Base-by-base conservation (phyloP, 2,888 invertebrate species). In the Coleophora deauratella region DNA sequence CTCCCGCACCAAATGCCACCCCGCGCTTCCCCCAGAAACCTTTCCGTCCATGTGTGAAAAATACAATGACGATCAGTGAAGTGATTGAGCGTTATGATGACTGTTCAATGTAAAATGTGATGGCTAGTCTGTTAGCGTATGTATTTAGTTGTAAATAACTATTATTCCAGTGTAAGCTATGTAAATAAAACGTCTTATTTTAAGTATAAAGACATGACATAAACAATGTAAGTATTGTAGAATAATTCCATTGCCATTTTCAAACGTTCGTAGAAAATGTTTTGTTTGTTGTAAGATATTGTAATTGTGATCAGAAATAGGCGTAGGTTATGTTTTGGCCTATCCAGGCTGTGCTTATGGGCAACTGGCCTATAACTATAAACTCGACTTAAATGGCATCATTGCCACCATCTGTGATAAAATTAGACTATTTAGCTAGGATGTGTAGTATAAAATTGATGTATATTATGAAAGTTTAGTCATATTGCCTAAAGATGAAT, bases 31-130 rank as follows among this genome's bases (percentile, higher is more conserved):
- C 86, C 90, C 35, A 87, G 92, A 55, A 91, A 91, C 40, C 91
- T 93, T 65, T 93, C 93, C 73, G 93, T 93, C 72, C 93, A 93
- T 82, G 93, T 93, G 73, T 46, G 59, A 59, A 38, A 30, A 37
- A 31, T 38, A 40, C 49, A 49, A 86, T 68, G 65, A 55, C 47
- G 42, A 44, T 40, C 50, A 61, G 64, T 70, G 59, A 57, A 59
- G 65, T 72, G 62, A 62, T 55, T 57, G 38, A 47, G 49, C 52
- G 47, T 50, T 49, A 40, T 31, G 43, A 57, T 57, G 58, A 67
- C 59, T 57, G 57, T 60, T 52, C 55, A 58, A 64, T 62, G 61
- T 50, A 63, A 66, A 65, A 66, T 73, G 79, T 79, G 76, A 77
- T 74, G 74, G 72, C 80, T 80, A 80, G 79, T 80, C 79, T 67